Conservation (phyloP, 2,888 invertebrate genomes). For the Gari tellinella region DNA sequence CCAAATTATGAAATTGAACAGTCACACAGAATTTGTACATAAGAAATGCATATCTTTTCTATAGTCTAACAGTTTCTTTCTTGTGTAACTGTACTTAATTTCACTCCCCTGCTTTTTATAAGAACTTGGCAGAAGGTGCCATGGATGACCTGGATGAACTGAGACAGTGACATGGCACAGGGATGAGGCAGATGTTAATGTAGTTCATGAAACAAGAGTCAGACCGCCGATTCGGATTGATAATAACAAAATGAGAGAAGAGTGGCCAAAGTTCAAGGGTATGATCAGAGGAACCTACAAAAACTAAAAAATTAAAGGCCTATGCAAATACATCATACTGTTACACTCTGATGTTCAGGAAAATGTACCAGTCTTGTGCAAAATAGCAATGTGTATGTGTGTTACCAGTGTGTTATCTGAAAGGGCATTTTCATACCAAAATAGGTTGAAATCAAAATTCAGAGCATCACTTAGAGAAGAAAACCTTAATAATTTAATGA, state of each 20-base stretch:
- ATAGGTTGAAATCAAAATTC: constrained; percentile 1
- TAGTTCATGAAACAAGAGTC: constrained; percentile 1
- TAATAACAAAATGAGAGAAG: background rate
- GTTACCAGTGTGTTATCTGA: constrained; percentile 13
- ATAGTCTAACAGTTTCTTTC: no score
- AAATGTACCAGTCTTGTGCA: background rate
- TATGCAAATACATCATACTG: constrained; percentile 1
- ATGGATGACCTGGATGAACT: background rate
- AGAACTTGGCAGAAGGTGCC: background rate
- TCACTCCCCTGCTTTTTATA: no score
- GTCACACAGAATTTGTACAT: no score
- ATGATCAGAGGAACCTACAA: background rate
- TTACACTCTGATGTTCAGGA: background rate
- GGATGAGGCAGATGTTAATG: background rate
- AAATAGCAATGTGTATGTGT: constrained; percentile 8
- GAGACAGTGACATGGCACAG: background rate
- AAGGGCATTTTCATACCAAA: constrained; percentile 6
- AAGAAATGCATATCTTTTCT: no score
- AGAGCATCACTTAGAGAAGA: constrained; percentile 4
- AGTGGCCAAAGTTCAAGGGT: background rate
- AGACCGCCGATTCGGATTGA: background rate
- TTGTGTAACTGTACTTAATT: no score
- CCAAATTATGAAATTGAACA: no score
- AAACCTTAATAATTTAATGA: constrained; percentile 3
- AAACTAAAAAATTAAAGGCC: background rate